Conservation (phyloP, 2,797 vertebrate genomes). For the Epinephelus coioides region DNA sequence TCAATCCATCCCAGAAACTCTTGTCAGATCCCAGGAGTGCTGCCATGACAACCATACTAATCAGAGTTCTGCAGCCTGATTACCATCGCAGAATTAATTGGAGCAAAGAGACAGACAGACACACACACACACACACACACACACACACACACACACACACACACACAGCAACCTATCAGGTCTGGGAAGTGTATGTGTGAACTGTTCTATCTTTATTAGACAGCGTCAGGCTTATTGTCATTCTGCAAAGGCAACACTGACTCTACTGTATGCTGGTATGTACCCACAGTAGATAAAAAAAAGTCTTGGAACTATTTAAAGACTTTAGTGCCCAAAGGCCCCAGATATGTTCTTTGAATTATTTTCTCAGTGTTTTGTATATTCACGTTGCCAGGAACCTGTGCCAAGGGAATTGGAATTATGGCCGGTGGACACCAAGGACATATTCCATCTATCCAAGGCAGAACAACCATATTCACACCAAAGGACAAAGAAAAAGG, state of each 20-base stretch:
- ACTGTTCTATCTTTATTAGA: conserved; percentile 41
- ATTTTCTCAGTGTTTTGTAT: background rate
- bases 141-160: conserved; percentile 23
- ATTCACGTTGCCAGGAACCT: background rate
- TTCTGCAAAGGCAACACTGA: conserved; percentile 16
- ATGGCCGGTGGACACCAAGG: background rate
- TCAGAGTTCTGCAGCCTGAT: conserved; percentile 60
- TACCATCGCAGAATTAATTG: conserved; percentile 63
- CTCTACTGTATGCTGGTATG: background rate
- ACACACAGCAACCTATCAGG: conserved; percentile 20
- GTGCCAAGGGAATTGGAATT: background rate
- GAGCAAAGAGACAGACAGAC: conserved; percentile 34
- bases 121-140: conserved; percentile 22
- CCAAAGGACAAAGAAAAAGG: background rate
- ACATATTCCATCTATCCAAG: background rate
- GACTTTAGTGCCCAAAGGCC: background rate
- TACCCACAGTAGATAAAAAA: conserved; percentile 5
- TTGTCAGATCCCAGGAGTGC: conserved; percentile 54
- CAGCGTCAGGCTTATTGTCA: conserved; percentile 15
- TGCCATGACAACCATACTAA: conserved; percentile 70
- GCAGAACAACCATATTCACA: background rate
- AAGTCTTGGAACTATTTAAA: background rate
- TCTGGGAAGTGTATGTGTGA: conserved; percentile 35
- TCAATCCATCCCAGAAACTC: conserved; percentile 61
- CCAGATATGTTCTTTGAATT: background rate